Percentiles rank a stretch among this genome's conserved stretches.
Conservation (phyloP, 2,888 invertebrate genomes). For the Caenorhabditis auriculariae region DNA sequence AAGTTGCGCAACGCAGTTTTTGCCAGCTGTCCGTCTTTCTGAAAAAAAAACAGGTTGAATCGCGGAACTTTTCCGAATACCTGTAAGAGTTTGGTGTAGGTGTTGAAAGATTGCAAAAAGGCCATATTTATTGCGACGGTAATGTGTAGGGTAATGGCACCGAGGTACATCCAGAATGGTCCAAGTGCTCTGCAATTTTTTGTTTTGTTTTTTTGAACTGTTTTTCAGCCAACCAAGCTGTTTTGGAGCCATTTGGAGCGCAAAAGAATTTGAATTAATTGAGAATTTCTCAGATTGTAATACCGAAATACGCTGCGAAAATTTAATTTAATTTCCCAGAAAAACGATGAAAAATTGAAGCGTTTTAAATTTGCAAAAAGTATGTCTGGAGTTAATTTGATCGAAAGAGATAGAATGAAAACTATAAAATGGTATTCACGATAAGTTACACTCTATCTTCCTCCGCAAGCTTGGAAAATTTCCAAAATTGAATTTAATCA, state of each 20-base stretch:
- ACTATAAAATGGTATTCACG: background rate
- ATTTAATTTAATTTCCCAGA: too few relatives aligned
- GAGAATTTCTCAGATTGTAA: too few relatives aligned
- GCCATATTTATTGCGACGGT: conserved; percentile 58
- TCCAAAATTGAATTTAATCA: background rate
- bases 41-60: too few relatives aligned
- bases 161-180: conserved; percentile 62
- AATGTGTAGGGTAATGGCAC: conserved; percentile 59
- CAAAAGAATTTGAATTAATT: too few relatives aligned
- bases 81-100: too few relatives aligned
- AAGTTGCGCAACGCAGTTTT: too few relatives aligned
- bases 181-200: conserved; percentile 38
- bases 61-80: too few relatives aligned
- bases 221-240: background rate
- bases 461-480: background rate
- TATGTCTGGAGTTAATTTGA: too few relatives aligned
- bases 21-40: too few relatives aligned
- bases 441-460: background rate
- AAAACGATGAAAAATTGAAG: background rate
- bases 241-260: too few relatives aligned
- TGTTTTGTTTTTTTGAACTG: background rate
- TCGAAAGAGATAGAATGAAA: too few relatives aligned
- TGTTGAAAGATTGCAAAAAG: conserved; percentile 39
- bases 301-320: too few relatives aligned
- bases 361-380: background rate